These are phyloP conservation scores for Ophion ventricosus DNA, from an alignment of 2,888 invertebrate genomes.

Conservation along the genomic window DNA sequence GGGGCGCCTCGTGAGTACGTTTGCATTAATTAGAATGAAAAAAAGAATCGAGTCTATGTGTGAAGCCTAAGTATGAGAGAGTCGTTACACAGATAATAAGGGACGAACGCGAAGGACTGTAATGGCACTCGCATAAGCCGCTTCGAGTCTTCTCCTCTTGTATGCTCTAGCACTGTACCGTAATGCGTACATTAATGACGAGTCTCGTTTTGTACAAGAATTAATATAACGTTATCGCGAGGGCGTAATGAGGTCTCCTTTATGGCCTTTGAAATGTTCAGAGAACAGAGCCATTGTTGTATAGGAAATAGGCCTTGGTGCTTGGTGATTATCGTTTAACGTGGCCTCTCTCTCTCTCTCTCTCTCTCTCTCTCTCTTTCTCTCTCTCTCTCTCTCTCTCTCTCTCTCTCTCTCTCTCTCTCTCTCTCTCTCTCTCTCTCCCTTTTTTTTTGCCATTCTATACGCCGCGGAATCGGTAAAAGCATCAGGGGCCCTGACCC, in stretches of 20 bases:
- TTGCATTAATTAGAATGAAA: neutral
- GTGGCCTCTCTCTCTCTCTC: neutral
- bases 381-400: neutral
- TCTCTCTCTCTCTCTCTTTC: neutral
- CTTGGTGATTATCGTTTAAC: slow-evolving; percentile 60
- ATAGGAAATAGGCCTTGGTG: slow-evolving; percentile 24
- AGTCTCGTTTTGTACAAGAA: slow-evolving; percentile 70
- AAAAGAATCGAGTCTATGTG: neutral
- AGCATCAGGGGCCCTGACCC: slow-evolving; percentile 24
- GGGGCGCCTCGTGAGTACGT: neutral
- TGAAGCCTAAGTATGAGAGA: slow-evolving; percentile 8
- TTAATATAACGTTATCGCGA: slow-evolving; percentile 73
- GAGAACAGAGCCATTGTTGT: slow-evolving; percentile 44
- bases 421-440: neutral
- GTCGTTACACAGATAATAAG: slow-evolving; percentile 4
- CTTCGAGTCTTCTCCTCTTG: slow-evolving; percentile 39
- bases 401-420: neutral
- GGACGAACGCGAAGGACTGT: slow-evolving; percentile 27
- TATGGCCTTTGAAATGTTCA: slow-evolving; percentile 65
- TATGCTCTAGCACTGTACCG: slow-evolving; percentile 3
- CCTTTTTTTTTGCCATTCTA: neutral
- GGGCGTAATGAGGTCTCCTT: slow-evolving; percentile 71
- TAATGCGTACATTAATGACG: slow-evolving; percentile 65
- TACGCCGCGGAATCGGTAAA: slow-evolving; percentile 31
- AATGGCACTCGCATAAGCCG: slow-evolving; percentile 61